Evolutionary conservation across 2,797 vertebrate genomes (phyloP), one percentile per base, ranked within the genome.

Genomic region (Leptodactylus fallax): DNA sequence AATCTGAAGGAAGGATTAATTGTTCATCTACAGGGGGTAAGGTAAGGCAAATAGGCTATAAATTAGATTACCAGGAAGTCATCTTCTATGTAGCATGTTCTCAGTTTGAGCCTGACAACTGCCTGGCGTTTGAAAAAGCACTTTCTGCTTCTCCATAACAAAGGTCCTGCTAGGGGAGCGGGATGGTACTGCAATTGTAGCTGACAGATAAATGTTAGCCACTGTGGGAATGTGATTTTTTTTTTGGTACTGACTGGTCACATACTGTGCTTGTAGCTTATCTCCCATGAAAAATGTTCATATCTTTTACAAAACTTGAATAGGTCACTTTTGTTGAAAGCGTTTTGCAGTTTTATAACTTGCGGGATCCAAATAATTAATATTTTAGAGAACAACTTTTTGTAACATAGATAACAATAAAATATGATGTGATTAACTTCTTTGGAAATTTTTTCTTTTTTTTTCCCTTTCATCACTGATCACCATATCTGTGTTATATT

Each of bases 141-240:
- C 78, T 79, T 79, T 79, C 78, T 60, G 16, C 78, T 58, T 77
- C 72, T 77, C 53, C 17, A 45, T 45, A 79, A 60, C 55, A 79
- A 60, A 79, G 55, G 19, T 79, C 25, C 77, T 36, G 23, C 53
- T 56, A 58, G 25, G 78, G 55, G 78, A 79, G 53, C 12, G 10
- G n/a, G 51, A 56, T 3, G 47, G 2, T 16, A 14, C 14, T 19
- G 7, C 53, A 45, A 36, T 79, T 58, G 7, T 21, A 10, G 78
- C 78, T 79, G 53, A 58, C 78, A 79, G 23, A 56, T 19, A 36
- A 58, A 79, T 60, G 14, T 58, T 36, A 36, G 13, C 17, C n/a
- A 79, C 23, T 60, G 9, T 19, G 60, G 2, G 7, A 79, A 27
- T 25, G 5, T 25, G n/a, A 78, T 36, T 36, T 36, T 36, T 55